Percentiles rank a stretch among this genome's conserved stretches.
Conservation (phyloP, 2,888 invertebrate genomes). For the Adela reaumurella region DNA sequence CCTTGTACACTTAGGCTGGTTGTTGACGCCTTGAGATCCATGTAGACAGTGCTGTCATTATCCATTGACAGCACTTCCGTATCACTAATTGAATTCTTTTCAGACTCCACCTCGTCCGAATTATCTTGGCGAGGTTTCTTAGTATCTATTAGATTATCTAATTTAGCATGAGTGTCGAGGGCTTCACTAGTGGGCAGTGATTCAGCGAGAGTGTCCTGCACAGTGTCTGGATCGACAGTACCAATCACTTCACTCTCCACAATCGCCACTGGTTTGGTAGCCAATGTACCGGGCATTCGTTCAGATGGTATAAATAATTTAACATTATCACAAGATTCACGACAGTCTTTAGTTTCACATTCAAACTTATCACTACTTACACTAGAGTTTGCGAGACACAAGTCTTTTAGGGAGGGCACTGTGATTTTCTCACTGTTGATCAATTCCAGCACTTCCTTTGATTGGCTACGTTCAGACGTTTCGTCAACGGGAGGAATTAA, state of each 20-base stretch:
- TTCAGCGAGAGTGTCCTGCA: no score
- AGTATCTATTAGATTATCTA: no score
- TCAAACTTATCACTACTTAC: conserved; percentile 31
- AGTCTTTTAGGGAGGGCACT: conserved; percentile 38
- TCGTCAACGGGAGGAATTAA: no score
- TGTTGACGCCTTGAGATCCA: conserved; percentile 38
- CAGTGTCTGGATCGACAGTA: background rate
- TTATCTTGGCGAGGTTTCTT: background rate
- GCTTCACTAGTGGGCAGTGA: background rate
- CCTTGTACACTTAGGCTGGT: background rate
- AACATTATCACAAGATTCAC: conserved; percentile 8
- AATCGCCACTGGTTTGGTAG: no score
- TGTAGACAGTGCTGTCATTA: conserved; percentile 27
- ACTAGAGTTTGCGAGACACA: conserved; percentile 26
- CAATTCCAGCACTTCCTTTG: conserved; percentile 18
- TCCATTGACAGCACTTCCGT: background rate
- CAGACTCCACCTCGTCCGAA: background rate
- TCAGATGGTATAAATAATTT: background rate
- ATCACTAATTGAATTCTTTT: background rate
- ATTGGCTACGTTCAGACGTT: conserved; percentile 6
- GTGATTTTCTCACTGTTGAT: conserved; percentile 24
- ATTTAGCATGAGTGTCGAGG: no score
- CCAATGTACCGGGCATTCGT: no score
- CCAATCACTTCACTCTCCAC: background rate
- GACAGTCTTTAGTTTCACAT: conserved; percentile 12